Conservation (phyloP, 2,797 vertebrate species). For the Spinus olivaceus region DNA sequence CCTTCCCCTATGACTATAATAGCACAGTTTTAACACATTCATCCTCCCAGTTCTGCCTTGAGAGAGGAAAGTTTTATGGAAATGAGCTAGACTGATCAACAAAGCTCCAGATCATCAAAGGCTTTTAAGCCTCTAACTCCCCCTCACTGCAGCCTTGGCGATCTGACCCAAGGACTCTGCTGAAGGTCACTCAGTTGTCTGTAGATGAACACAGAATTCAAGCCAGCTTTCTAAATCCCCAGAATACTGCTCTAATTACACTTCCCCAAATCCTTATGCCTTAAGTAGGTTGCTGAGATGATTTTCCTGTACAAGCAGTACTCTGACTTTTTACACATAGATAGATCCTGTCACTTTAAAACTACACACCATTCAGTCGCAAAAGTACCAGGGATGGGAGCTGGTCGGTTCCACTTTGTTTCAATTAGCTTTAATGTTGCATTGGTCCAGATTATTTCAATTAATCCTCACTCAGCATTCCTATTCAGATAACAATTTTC, state of each 20-base stretch:
- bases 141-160: background rate
- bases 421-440: background rate
- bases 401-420: background rate
- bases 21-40: background rate
- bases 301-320: background rate
- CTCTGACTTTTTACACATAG: background rate
- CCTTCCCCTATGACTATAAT: background rate
- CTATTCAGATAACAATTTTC: background rate
- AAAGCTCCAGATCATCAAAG: background rate
- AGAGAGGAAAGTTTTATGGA: background rate
- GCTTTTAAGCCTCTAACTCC: background rate
- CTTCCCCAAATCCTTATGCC: background rate
- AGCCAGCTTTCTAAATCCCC: background rate
- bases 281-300: background rate
- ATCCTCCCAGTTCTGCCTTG: background rate
- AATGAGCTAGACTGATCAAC: background rate
- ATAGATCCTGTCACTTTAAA: background rate
- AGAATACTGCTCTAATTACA: background rate
- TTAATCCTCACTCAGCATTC: background rate
- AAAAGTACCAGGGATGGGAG: background rate
- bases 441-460: background rate
- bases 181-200: background rate
- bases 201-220: background rate
- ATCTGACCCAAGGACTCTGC: background rate
- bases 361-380: fast-evolving